phyloP scores from a whole-genome alignment of 2,797 vertebrate genomes.

The Chelon labrosus region DNA sequence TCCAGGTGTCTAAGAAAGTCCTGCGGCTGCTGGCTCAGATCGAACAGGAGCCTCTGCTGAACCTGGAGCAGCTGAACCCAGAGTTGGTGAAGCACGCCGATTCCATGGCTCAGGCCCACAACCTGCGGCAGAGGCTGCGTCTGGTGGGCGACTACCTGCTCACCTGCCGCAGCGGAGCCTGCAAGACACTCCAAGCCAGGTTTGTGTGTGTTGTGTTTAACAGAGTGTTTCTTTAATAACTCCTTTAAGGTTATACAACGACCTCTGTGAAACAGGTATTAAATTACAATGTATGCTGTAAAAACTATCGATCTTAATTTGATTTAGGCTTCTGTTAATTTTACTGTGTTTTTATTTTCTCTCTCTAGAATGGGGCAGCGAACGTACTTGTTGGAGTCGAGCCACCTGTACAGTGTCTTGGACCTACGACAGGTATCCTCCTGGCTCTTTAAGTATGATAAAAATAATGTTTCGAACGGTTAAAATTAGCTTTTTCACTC shows the following conservation, averaged over 20 bases:
- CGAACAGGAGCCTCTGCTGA: slow-evolving; percentile 89
- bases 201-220: slow-evolving; percentile 31
- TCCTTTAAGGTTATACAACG: background rate
- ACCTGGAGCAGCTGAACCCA: slow-evolving; percentile 90
- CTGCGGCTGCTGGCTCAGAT: slow-evolving; percentile 89
- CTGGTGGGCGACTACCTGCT: slow-evolving; percentile 93
- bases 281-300: background rate
- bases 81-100: slow-evolving; percentile 89
- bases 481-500: too few relatives aligned
- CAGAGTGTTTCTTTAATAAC: background rate
- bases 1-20: slow-evolving; percentile 90
- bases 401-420: slow-evolving; percentile 91
- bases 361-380: slow-evolving; percentile 88
- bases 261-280: background rate
- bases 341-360: slow-evolving; percentile 10
- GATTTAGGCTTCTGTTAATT: background rate
- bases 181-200: slow-evolving; percentile 85
- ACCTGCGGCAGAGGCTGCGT: slow-evolving; percentile 88
- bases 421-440: slow-evolving; percentile 90
- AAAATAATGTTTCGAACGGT: too few relatives aligned
- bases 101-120: slow-evolving; percentile 84
- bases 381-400: slow-evolving; percentile 91
- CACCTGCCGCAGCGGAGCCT: slow-evolving; percentile 91
- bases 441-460: too few relatives aligned
- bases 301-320: too few relatives aligned